Evolutionary conservation across 2,797 vertebrate species (phyloP).

Genomic region (Rhadinocentrus ornatus): DNA sequence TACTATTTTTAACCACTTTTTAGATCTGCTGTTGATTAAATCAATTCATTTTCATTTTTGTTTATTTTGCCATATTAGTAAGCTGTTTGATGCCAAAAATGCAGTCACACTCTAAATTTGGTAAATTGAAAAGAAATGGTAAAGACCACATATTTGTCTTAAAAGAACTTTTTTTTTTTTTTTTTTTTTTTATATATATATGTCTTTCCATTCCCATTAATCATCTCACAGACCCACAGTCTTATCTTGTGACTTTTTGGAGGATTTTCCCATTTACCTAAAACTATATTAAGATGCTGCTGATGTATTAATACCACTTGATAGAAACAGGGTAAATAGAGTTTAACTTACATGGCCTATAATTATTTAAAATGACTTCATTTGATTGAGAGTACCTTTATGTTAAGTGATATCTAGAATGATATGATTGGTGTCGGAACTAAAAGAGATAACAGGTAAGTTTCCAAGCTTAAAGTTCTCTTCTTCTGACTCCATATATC

Average conservation of each 20-base stretch:
- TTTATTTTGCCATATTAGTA: no score
- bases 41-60: no score
- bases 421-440: neutral
- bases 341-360: neutral
- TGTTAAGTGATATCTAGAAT: neutral
- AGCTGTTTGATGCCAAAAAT: conserved; percentile 12
- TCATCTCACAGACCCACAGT: neutral
- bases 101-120: conserved; percentile 2
- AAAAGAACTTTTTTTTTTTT: neutral
- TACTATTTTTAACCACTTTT: neutral
- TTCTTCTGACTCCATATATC: no score
- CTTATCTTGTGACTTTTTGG: neutral
- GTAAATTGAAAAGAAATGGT: no score
- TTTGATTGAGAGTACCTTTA: neutral
- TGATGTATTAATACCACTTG: neutral
- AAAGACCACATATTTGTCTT: neutral
- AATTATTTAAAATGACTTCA: neutral
- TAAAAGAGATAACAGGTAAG: neutral
- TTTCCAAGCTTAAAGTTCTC: no score
- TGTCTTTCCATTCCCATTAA: neutral
- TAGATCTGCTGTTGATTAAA: neutral
- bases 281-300: conserved; percentile 6
- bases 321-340: neutral
- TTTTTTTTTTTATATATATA: no score
- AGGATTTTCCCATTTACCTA: accelerated